phyloP scores from a whole-genome alignment of 2,888 invertebrate genomes.

The Nemurella pictetii region DNA sequence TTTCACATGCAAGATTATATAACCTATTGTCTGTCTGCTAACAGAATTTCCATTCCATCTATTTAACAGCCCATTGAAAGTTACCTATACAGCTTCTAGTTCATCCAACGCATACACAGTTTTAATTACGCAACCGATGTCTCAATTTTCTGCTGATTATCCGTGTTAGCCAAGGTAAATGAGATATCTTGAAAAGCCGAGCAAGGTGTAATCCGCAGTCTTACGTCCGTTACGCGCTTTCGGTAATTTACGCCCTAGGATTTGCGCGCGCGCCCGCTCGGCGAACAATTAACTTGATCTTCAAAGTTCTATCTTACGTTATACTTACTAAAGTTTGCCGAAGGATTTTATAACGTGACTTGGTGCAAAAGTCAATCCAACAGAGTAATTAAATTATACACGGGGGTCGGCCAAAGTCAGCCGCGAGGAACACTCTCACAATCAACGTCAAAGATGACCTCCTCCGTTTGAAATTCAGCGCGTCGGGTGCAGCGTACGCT shows the following conservation, averaged over 20 bases:
- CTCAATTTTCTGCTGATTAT: constrained; percentile 18
- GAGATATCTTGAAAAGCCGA: neutral
- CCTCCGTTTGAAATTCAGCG: neutral
- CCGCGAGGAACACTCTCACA: neutral
- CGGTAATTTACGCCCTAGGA: neutral
- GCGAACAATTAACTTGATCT: neutral
- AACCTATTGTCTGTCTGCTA: neutral
- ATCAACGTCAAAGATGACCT: neutral
- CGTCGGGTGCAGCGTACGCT: neutral
- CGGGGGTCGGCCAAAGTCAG: neutral
- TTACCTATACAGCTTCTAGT: neutral
- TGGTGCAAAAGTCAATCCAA: neutral
- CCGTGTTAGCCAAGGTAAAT: neutral
- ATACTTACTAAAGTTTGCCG: neutral
- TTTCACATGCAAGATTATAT: no score
- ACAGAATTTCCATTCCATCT: no score
- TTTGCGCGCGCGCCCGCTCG: no score
- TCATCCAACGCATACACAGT: neutral
- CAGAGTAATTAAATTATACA: neutral
- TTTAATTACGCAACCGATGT: constrained; percentile 9
- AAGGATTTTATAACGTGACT: neutral
- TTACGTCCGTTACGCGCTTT: neutral
- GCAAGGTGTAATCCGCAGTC: neutral
- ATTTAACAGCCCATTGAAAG: neutral
- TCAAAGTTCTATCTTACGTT: neutral